Percentiles rank a stretch among this genome's conserved stretches.
These are phyloP conservation scores for Nasonia longicornis DNA, from an alignment of 1,140 invertebrate genomes.

Conservation along the genomic window DNA sequence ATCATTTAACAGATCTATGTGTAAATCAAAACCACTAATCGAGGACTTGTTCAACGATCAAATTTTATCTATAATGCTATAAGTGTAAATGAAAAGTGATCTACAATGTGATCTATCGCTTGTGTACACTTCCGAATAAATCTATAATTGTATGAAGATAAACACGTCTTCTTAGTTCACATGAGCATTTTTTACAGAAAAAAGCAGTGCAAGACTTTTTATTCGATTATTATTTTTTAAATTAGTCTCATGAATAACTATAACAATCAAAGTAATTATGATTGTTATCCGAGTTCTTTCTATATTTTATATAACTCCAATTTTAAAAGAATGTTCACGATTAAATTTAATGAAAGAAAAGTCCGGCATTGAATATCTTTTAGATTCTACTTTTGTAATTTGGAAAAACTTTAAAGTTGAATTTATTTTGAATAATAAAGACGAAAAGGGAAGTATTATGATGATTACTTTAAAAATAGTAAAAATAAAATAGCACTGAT, in stretches of 20 bases:
- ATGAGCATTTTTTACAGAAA: neutral
- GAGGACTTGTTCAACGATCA: neutral
- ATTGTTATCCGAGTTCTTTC: too few relatives aligned
- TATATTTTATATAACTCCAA: too few relatives aligned
- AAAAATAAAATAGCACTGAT: too few relatives aligned
- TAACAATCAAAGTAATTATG: too few relatives aligned
- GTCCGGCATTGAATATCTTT: too few relatives aligned
- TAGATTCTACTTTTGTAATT: too few relatives aligned
- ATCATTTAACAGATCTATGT: neutral
- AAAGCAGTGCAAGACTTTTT: neutral
- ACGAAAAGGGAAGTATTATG: too few relatives aligned
- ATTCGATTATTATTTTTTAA: neutral
- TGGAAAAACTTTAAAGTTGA: too few relatives aligned
- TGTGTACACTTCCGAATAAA: conserved; percentile 13
- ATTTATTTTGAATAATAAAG: too few relatives aligned
- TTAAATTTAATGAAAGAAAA: too few relatives aligned
- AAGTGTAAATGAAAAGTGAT: conserved; percentile 18
- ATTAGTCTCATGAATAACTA: neutral
- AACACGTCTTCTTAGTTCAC: neutral
- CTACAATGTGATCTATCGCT: conserved; percentile 19
- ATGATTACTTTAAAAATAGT: too few relatives aligned
- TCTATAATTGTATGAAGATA: conserved; percentile 4
- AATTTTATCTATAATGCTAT: neutral
- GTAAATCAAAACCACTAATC: neutral
- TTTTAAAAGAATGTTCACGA: too few relatives aligned